These are phyloP conservation scores for Conus canariensis DNA, from an alignment of 2,888 invertebrate species.

Conservation along the genomic window DNA sequence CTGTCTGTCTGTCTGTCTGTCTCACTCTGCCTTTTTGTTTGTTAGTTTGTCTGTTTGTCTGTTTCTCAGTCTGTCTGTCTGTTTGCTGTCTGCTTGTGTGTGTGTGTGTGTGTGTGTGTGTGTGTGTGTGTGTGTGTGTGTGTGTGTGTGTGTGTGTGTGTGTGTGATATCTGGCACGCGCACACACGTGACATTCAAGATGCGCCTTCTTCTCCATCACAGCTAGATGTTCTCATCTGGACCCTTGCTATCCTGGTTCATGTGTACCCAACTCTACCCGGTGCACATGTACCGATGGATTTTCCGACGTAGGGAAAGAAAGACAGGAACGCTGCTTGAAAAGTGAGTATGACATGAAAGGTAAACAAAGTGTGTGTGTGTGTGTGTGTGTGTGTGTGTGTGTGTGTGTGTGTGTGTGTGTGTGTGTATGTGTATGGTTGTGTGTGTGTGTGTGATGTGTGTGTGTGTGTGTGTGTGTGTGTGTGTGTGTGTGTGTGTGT, in stretches of 20 bases:
- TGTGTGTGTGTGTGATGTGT: too few species aligned
- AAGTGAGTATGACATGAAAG: background rate
- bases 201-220: background rate
- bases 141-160: conserved; percentile 9
- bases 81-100: background rate
- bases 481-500: too few species aligned
- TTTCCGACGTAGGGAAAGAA: background rate
- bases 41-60: too few species aligned
- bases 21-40: too few species aligned
- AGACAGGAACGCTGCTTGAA: background rate
- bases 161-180: background rate
- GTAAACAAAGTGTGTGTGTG: background rate
- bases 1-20: too few species aligned
- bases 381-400: conserved; percentile 1
- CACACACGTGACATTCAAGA: background rate
- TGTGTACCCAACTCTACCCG: background rate
- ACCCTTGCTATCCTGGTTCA: background rate
- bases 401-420: too few species aligned
- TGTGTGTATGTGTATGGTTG: too few species aligned
- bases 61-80: too few species aligned
- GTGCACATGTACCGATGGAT: background rate
- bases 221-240: background rate
- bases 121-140: conserved; percentile 14
- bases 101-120: conserved; percentile 12
- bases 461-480: too few species aligned